Percentiles rank a stretch among this genome's conserved stretches.
Conservation (phyloP, 1,140 invertebrate genomes). For the Drosophila trapezifrons region DNA sequence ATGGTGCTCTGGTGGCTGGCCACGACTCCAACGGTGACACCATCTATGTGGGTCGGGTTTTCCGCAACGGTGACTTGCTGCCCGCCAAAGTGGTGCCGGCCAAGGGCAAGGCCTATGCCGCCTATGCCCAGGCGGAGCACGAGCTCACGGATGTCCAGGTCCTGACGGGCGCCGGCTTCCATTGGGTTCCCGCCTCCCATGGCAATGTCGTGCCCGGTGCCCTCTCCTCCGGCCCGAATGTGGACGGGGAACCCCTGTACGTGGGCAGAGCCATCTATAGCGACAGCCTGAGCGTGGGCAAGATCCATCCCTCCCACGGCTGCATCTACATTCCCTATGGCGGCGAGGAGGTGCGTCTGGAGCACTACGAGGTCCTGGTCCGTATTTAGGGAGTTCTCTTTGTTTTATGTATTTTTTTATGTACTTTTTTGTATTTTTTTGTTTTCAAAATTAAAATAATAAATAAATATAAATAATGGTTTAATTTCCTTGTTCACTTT, state of each 20-base stretch:
- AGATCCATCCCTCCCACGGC: constrained; percentile 87
- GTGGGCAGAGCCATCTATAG: constrained; percentile 87
- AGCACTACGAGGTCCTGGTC: constrained; percentile 86
- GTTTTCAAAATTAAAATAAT: too few relatives aligned
- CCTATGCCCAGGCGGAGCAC: constrained; percentile 84
- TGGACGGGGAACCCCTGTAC: constrained; percentile 87
- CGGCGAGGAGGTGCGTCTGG: constrained; percentile 86
- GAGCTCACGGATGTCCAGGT: constrained; percentile 84
- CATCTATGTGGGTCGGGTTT: constrained; percentile 84
- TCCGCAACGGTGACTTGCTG: constrained; percentile 82
- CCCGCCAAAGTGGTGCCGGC: constrained; percentile 84
- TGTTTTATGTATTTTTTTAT: too few relatives aligned
- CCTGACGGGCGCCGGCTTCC: constrained; percentile 80
- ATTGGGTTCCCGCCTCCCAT: constrained; percentile 85
- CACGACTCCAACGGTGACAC: constrained; percentile 84
- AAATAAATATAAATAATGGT: too few relatives aligned
- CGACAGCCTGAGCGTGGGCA: constrained; percentile 85
- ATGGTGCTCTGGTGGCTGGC: constrained; percentile 84
- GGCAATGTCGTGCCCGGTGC: constrained; percentile 86
- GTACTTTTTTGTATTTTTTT: too few relatives aligned
- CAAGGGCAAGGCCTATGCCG: constrained; percentile 83
- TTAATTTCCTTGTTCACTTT: too few relatives aligned
- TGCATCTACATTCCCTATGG: constrained; percentile 87
- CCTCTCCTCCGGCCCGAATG: constrained; percentile 86
- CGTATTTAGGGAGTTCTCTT: constrained; percentile 15